Base-by-base conservation (phyloP, 2,113 vertebrate genomes). In the Dendrocopos noguchii region DNA sequence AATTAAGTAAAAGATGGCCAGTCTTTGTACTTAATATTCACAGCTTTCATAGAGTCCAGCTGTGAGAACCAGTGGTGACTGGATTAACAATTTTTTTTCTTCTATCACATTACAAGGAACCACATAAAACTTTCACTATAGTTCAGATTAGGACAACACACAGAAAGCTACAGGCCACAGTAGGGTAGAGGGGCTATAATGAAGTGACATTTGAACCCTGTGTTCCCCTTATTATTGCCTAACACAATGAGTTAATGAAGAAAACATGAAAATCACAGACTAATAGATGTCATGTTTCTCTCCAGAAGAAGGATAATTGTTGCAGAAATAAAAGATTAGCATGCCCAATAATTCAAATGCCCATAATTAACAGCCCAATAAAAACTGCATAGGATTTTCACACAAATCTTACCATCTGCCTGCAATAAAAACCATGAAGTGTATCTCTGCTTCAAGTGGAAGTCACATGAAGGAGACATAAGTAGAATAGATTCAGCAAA, bases 371-470 rank as follows among this genome's bases (percentile, higher is more conserved):
- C 20, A 84, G 56, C 22, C 33, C 39, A 87, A 88, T 84, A 92
- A 93, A 96, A 93, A 89, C 1, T 77, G 29, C 60, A 55, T 71
- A 87, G 44, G 28, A 80, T 93, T 91, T 80, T 80, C 28, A 89
- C 79, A 91, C 79, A 92, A 87, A 92, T 92, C 84, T 86, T 92
- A 66, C 63, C 84, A 77, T 84, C 86, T 93, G 74, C 53, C 78
- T 86, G 79, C 78, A 88, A 80, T 80, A 91, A 95, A 95, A 94
- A 71, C 20, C 85, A 86, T 8, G 9, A 77, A 91, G 84, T 89
- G 34, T 86, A 79, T 92, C 84, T 95, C 83, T 82, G 61, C 68
- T 93, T 94, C 79, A 90, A 95, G 81, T 61, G 34, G 77, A 96
- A 95, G 61, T 85, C 22, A 65, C 66, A 91, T 29, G n/a, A 88